A percentile compares a stretch with the other conserved stretches of the same genome.
phyloP scores from a whole-genome alignment of 2,797 vertebrate genomes.

The Lutjanus argentimaculatus region DNA sequence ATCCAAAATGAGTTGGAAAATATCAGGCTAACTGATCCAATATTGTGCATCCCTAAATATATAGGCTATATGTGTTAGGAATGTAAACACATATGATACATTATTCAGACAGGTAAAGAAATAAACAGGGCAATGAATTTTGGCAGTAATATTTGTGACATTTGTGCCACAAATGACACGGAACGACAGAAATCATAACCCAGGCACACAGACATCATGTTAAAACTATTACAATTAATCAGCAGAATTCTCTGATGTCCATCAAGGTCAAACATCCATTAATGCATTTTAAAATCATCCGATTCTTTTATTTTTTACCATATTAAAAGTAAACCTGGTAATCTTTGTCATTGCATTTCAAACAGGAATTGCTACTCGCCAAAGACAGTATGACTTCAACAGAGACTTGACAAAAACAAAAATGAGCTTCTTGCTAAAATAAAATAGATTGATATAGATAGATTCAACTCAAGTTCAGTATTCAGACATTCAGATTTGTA shows the following conservation, averaged over 20 bases:
- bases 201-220: background rate
- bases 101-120: constrained; percentile 1
- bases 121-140: background rate
- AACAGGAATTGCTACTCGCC: background rate
- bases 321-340: no score
- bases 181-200: background rate
- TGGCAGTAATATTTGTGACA: background rate
- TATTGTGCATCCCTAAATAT: no score
- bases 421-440: no score
- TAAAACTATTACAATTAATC: background rate
- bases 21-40: no score
- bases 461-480: background rate
- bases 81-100: background rate
- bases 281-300: background rate
- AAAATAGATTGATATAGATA: no score
- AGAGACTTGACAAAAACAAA: background rate
- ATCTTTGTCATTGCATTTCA: no score
- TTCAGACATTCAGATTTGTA: constrained; percentile 1
- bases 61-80: background rate
- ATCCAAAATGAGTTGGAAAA: no score
- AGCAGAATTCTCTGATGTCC: background rate
- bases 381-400: background rate
- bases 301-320: background rate
- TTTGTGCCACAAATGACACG: background rate
- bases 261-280: background rate